These are phyloP conservation scores for Amphiprion clarkii DNA, from an alignment of 2,797 vertebrate species.

Conservation along the genomic window DNA sequence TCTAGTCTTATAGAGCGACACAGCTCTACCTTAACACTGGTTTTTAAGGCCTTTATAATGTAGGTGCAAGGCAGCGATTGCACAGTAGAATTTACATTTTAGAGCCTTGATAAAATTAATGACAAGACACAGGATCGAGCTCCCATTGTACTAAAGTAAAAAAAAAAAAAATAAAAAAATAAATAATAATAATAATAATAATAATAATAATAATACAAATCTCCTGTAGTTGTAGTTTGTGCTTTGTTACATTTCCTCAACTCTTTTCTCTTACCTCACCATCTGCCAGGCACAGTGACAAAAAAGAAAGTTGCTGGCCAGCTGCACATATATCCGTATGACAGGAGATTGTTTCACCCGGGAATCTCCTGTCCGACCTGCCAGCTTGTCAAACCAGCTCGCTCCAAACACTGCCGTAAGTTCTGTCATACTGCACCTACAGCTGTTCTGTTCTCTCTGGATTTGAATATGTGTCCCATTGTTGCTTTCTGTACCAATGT, in stretches of 20 bases:
- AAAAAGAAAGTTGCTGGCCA: conserved; percentile 83
- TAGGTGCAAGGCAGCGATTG: background rate
- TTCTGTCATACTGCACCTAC: background rate
- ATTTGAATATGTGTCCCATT: background rate
- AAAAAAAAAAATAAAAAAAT: no score
- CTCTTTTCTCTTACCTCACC: background rate
- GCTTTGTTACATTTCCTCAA: background rate
- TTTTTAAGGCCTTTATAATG: background rate
- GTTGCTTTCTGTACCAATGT: background rate
- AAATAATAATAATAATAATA: no score
- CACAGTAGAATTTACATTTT: background rate
- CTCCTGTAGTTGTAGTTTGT: background rate
- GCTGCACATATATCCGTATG: conserved; percentile 88
- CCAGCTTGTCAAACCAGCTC: conserved; percentile 89
- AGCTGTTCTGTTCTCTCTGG: background rate
- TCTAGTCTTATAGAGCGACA: background rate
- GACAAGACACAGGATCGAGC: background rate
- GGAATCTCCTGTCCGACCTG: conserved; percentile 89
- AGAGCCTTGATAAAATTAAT: background rate
- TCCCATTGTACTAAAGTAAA: background rate
- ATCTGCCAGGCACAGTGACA: conserved; percentile 87
- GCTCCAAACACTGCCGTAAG: conserved; percentile 97
- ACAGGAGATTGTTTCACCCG: conserved; percentile 88
- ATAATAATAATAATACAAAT: background rate
- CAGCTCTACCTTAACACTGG: background rate